These are phyloP conservation scores for Lepus americanus DNA, from an alignment of 2,113 vertebrate species.

Conservation along the genomic window DNA sequence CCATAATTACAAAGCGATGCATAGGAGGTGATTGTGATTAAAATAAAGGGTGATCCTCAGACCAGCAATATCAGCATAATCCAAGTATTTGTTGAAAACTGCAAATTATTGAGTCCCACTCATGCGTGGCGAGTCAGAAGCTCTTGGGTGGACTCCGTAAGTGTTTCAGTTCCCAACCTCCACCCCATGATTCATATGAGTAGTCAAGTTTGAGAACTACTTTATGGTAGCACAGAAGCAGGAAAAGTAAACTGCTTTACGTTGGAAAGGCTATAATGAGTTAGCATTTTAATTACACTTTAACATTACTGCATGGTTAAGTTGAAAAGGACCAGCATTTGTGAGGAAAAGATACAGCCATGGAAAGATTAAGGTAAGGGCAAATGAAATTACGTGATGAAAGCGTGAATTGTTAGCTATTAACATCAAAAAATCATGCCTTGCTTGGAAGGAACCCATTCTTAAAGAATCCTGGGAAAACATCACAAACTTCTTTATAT, in stretches of 20 bases:
- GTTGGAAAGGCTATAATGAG: background rate
- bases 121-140: background rate
- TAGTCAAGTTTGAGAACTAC: background rate
- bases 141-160: too few relatives aligned
- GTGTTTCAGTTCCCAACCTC: background rate
- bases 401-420: background rate
- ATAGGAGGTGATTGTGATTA: background rate
- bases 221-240: background rate
- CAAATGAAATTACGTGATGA: background rate
- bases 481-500: background rate
- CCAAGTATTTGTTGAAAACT: background rate
- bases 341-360: background rate
- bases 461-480: background rate
- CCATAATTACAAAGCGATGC: background rate
- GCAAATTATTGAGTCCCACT: background rate
- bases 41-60: background rate
- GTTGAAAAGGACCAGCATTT: background rate
- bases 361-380: background rate
- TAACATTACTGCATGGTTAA: constrained; percentile 5
- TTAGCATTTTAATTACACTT: background rate
- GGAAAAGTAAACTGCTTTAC: background rate
- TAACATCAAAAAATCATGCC: constrained; percentile 36
- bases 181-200: background rate
- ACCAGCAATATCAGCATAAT: background rate
- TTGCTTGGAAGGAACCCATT: background rate